Base-by-base conservation (phyloP, 2,888 invertebrate genomes). In the Mythimna impura region DNA sequence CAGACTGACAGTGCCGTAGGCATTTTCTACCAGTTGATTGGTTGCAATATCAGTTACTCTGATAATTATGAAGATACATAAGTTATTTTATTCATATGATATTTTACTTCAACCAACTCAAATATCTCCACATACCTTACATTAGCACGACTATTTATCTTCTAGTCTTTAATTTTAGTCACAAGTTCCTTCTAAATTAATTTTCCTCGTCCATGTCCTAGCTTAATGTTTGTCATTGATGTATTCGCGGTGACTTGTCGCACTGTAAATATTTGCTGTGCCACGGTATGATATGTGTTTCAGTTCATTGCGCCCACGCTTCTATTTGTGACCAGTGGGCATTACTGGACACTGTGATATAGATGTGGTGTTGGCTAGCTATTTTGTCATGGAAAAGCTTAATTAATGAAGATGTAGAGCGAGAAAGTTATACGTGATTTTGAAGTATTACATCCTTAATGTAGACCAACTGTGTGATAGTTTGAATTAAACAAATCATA, bases 201-300 rank as follows among this genome's bases (percentile, higher is more conserved):
- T 71, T 82, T 82, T 71, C 83, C 54, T 71, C 73, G 58, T 73
- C 34, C 55, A 60, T 73, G 76, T 79, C n/a, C 50, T 78, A 73
- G 80, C 83, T 84, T 83, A 88, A 82, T 75, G 84, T 80, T 87
- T 92, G 92, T 92, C 93, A 91, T 91, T 92, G 92, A 93, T 91
- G 89, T 91, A 93, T 91, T 91, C 85, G 88, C 87, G 74, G 81
- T 86, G 79, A 82, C 81, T 86, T 85, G 78, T 84, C 81, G 88
- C 87, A 89, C 89, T 87, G 93, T 93, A 94, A 94, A 95, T 93
- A 95, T 95, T 94, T 92, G 92, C 90, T 86, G 87, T 80, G 85
- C 85, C 73, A 81, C 81, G 85, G 84, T 86, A 89, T 90, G 90
- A 88, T 90, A 89, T 90, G 84, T 87, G 86, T 86, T 87, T 82